These are phyloP conservation scores for Centropristis striata DNA, from an alignment of 2,113 vertebrate species.

Conservation along the genomic window DNA sequence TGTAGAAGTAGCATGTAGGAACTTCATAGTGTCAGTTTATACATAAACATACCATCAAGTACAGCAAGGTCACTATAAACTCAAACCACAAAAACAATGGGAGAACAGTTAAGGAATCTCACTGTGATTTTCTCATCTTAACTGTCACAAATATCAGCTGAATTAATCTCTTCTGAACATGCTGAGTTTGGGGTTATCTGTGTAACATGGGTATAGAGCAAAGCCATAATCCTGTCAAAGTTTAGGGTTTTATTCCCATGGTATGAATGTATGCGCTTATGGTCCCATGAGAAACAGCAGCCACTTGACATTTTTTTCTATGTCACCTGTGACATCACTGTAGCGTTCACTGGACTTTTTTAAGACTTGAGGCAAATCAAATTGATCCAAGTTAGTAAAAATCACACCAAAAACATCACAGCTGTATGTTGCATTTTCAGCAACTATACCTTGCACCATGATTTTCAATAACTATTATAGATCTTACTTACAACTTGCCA, in stretches of 20 bases:
- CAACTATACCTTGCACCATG: background rate
- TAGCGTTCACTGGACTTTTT: too few species aligned
- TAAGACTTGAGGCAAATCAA: background rate
- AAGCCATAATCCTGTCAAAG: background rate
- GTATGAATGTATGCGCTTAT: background rate
- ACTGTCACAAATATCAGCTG: background rate
- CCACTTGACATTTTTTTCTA: background rate
- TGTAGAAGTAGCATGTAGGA: conserved; percentile 6
- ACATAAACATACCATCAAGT: conserved; percentile 48
- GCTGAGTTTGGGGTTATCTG: background rate
- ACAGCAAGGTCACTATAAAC: conserved; percentile 51
- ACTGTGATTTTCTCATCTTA: background rate
- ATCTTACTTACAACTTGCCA: too few species aligned
- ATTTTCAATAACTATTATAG: too few species aligned
- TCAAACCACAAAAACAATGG: conserved; percentile 8
- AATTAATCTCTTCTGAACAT: background rate
- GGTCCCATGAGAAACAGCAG: background rate
- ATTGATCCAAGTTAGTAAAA: background rate
- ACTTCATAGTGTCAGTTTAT: conserved; percentile 43
- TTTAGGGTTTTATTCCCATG: background rate
- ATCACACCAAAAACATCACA: background rate
- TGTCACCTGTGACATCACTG: background rate
- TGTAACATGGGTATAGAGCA: background rate
- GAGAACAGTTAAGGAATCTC: background rate
- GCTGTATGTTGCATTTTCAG: background rate